Evolutionary conservation across 2,888 invertebrate species (phyloP).

Genomic region (Zele albiditarsus): DNA sequence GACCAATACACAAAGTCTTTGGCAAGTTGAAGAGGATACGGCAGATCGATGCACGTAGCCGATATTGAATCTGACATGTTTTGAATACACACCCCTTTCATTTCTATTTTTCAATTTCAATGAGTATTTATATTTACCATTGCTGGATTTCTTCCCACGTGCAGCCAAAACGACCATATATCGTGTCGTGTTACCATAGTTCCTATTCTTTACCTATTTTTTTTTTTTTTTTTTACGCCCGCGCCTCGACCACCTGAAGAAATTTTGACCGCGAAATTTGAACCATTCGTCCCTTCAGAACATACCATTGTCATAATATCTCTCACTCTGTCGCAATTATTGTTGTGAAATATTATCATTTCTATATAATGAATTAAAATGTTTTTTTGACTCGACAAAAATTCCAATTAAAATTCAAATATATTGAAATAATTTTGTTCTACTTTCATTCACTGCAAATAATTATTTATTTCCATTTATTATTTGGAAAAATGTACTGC

Average conservation of each 20-base stretch:
- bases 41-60: conserved; percentile 67
- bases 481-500: no score
- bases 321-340: neutral
- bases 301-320: conserved; percentile 16
- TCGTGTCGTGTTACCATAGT: conserved; percentile 63
- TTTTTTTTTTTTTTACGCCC: conserved; percentile 53
- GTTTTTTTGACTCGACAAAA: neutral
- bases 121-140: conserved; percentile 63
- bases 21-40: conserved; percentile 26
- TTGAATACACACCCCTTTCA: conserved; percentile 70
- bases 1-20: conserved; percentile 17
- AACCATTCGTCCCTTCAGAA: conserved; percentile 28
- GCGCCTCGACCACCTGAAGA: conserved; percentile 59
- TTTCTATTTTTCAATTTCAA: conserved; percentile 65
- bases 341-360: neutral
- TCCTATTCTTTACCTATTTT: neutral
- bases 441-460: no score
- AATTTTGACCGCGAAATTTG: conserved; percentile 66
- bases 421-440: no score
- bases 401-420: no score
- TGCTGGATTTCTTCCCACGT: conserved; percentile 70
- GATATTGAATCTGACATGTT: conserved; percentile 72
- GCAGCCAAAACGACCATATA: conserved; percentile 57
- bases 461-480: no score
- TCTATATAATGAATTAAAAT: neutral